A percentile compares a stretch with the other conserved stretches of the same genome.
These are phyloP conservation scores for Dermochelys coriacea DNA, from an alignment of 2,797 vertebrate species.

Conservation along the genomic window DNA sequence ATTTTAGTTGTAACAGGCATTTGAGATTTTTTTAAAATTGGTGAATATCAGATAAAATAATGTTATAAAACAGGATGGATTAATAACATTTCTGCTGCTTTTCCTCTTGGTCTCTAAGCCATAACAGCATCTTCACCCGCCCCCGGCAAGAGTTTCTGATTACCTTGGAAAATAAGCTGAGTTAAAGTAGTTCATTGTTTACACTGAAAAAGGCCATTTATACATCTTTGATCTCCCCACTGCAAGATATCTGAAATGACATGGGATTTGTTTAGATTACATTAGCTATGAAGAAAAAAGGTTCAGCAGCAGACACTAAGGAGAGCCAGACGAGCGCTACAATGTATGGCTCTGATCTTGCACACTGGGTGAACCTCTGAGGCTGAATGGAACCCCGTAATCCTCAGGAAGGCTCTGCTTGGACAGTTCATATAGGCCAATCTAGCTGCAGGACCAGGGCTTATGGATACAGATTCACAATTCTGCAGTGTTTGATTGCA, in stretches of 20 bases:
- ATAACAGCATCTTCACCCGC: slow-evolving; percentile 29
- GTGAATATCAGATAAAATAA: not conserved
- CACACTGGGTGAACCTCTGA: not conserved
- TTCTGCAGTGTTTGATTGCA: not conserved
- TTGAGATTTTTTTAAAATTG: not conserved
- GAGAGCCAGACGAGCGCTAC: not conserved
- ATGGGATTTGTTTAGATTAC: not conserved
- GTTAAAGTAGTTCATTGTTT: not conserved
- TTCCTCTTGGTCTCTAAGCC: slow-evolving; percentile 47
- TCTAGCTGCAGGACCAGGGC: not conserved
- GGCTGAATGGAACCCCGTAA: not conserved
- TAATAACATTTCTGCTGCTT: slow-evolving; percentile 2
- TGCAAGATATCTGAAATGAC: not conserved
- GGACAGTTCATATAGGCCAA: not conserved
- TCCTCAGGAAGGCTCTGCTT: slow-evolving; percentile 17
- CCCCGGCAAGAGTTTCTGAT: not conserved
- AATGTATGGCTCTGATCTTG: not conserved
- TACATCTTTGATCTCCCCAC: not conserved
- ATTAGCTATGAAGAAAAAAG: fast-evolving
- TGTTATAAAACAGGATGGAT: slow-evolving; percentile 33
- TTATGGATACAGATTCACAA: not conserved
- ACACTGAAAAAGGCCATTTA: not conserved
- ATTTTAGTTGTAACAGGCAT: slow-evolving; percentile 15
- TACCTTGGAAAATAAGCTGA: slow-evolving; percentile 38
- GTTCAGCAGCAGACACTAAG: not conserved